Evolutionary conservation across 2,888 invertebrate species (phyloP), one percentile per base, ranked within the genome.

Genomic region (Agapostemon virescens): DNA sequence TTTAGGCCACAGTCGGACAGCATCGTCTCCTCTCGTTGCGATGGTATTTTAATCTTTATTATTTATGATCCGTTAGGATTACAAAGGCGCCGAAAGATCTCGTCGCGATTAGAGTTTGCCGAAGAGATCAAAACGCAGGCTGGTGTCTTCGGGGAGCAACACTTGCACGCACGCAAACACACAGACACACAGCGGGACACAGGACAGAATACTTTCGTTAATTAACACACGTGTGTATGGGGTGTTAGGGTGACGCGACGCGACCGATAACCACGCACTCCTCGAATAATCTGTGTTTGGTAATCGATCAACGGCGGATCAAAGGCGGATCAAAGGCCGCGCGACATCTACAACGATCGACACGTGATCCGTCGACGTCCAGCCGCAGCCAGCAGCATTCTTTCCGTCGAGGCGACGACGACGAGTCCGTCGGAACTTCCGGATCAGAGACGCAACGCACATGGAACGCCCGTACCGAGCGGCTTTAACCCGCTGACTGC

Each of bases 401-500:
- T 64, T 72, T 68, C 36, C 73, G 23, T 17, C 55, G 55, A 26
- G 64, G 11, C 49, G 73, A 69, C 45, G 55, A n/a, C n/a, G 49
- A n/a, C 49, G 26, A 17, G n/a, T 42, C 42, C 64, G 80, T 33
- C 61, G 58, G 38, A 79, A 42, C 69, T 73, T 38, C 23, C n/a
- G 38, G 40, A 66, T 67, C 40, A 61, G 30, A 38, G 40, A 58
- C 33, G 64, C 58, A 61, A 70, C 81, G 81, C 76, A 72, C 71
- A 77, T 66, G 69, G 61, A 77, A 80, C 87, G 66, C 87, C 91
- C 91, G 91, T 89, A 84, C 91, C 69, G 89, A 79, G 88, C 90
- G 91, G 88, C 90, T 87, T 88, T 87, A 89, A 88, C 89, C 87
- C 91, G 89, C 90, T 90, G 91, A 92, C 92, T 92, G 91, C 84